A percentile compares a stretch with the other conserved stretches of the same genome.
phyloP scores from a whole-genome alignment of 2,797 vertebrate species.

The Poeciliopsis gracilis region DNA sequence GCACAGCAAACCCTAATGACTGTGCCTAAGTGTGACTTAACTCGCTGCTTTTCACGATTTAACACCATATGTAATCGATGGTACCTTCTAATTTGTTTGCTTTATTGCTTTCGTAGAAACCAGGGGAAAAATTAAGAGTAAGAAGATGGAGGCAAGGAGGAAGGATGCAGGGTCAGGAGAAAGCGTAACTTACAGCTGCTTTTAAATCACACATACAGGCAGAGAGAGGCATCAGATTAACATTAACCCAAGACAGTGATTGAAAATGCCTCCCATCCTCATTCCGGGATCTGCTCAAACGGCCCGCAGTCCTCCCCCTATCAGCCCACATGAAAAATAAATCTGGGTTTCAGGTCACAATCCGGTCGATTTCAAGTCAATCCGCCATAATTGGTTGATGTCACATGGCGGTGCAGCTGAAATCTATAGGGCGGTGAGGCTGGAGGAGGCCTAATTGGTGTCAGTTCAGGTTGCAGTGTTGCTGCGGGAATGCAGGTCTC shows the following conservation, averaged over 20 bases:
- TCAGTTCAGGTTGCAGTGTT: conserved; percentile 74
- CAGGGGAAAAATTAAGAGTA: conserved; percentile 64
- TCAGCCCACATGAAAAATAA: conserved; percentile 80
- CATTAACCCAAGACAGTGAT: conserved; percentile 72
- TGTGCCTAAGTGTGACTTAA: conserved; percentile 60
- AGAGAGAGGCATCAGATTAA: conserved; percentile 66
- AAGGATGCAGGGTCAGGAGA: conserved; percentile 74
- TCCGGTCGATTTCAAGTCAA: conserved; percentile 80
- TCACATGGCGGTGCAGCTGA: conserved; percentile 70
- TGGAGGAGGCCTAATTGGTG: conserved; percentile 81
- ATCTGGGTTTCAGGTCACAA: conserved; percentile 83
- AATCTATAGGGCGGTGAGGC: conserved; percentile 71
- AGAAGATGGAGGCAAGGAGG: conserved; percentile 37
- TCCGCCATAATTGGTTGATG: conserved; percentile 80
- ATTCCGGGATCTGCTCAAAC: conserved; percentile 68
- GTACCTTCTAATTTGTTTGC: conserved; percentile 69
- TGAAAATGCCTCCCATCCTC: conserved; percentile 72
- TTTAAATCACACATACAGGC: conserved; percentile 77
- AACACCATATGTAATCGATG: conserved; percentile 67
- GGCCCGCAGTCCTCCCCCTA: conserved; percentile 59
- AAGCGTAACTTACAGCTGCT: conserved; percentile 66
- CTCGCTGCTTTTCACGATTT: conserved; percentile 65
- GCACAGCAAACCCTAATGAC: conserved; percentile 57
- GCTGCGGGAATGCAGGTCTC: conserved; percentile 64
- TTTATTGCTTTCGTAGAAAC: conserved; percentile 67